These are phyloP conservation scores for Arctocebus calabarensis DNA, from an alignment of 2,797 vertebrate genomes.

Conservation along the genomic window DNA sequence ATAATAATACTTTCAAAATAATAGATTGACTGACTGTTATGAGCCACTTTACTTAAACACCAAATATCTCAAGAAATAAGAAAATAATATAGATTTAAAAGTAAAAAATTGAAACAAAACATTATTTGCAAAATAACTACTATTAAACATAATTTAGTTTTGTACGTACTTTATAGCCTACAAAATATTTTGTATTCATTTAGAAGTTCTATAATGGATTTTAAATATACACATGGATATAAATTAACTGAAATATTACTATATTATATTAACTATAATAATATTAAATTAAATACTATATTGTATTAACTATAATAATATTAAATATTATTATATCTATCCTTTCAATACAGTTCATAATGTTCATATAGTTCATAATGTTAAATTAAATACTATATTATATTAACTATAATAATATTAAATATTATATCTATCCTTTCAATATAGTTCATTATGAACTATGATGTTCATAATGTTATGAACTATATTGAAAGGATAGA, in stretches of 20 bases:
- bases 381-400: no score
- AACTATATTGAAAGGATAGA: background rate
- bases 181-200: background rate
- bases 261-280: no score
- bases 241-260: conserved; percentile 32
- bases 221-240: conserved; percentile 54
- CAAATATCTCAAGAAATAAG: conserved; percentile 3
- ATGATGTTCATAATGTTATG: no score
- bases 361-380: no score
- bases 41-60: conserved; percentile 6
- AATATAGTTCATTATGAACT: no score
- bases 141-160: conserved; percentile 27
- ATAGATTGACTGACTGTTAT: background rate
- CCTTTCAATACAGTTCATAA: no score
- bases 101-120: background rate
- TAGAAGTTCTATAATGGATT: conserved; percentile 21
- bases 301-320: no score
- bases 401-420: no score
- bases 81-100: conserved; percentile 4
- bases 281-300: no score
- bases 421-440: no score
- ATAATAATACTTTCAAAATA: background rate
- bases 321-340: no score
- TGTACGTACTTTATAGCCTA: background rate
- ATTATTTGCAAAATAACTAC: conserved; percentile 33